Conservation (phyloP, 1,140 invertebrate species). For the Goniozus legneri region DNA sequence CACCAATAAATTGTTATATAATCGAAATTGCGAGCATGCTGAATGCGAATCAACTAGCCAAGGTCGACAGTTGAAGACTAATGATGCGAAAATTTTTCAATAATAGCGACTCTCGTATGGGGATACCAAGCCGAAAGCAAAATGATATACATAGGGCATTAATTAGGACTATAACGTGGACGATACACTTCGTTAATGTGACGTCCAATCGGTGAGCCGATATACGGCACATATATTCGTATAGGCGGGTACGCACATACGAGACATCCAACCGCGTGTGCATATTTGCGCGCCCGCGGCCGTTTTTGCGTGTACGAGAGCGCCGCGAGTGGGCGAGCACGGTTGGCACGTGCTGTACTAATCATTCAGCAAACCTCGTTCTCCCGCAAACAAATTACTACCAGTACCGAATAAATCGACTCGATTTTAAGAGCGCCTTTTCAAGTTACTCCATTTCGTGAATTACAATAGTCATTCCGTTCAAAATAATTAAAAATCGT, state of each 20-base stretch:
- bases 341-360: constrained; percentile 20
- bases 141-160: constrained; percentile 19
- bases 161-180: constrained; percentile 30
- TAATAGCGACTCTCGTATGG: constrained; percentile 1
- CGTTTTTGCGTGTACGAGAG: constrained; percentile 1
- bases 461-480: too few species aligned
- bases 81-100: constrained; percentile 15
- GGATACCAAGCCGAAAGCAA: constrained; percentile 6
- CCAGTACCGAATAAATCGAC: constrained; percentile 1
- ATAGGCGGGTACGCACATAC: constrained; percentile 1
- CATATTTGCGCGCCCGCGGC: constrained; percentile 1
- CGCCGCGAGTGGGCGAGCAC: not conserved
- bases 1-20: constrained; percentile 44
- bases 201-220: constrained; percentile 13
- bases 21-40: constrained; percentile 28
- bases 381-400: constrained; percentile 1
- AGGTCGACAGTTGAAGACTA: constrained; percentile 8
- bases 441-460: too few species aligned
- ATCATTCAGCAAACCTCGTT: constrained; percentile 22
- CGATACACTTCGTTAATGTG: constrained; percentile 10
- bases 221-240: too few species aligned
- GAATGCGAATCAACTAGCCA: constrained; percentile 16
- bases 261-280: constrained; percentile 6
- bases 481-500: too few species aligned
- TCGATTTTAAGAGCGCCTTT: too few species aligned